Evolutionary conservation across 2,113 vertebrate species (phyloP).

Genomic region (Gadus chalcogrammus): DNA sequence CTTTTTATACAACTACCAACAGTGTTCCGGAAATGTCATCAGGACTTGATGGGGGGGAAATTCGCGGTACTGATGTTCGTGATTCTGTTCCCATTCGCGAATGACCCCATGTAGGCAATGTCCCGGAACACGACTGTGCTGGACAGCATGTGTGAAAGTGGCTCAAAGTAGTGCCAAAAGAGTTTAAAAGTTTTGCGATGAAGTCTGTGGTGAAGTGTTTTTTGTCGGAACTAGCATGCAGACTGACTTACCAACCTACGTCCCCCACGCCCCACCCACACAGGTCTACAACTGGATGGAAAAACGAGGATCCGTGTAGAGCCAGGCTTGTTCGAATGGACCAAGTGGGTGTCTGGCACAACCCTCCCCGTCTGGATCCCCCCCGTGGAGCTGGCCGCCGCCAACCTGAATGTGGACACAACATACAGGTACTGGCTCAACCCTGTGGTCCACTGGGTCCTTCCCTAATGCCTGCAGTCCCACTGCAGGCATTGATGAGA

Average conservation of each 20-base stretch:
- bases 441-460: too few species aligned
- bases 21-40: too few species aligned
- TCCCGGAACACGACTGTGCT: too few species aligned
- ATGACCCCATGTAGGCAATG: too few species aligned
- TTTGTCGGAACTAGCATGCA: neutral
- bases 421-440: conserved; percentile 83
- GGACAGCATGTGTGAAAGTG: too few species aligned
- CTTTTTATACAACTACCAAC: too few species aligned
- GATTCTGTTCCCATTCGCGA: too few species aligned
- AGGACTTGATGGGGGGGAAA: too few species aligned
- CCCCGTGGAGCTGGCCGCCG: conserved; percentile 82
- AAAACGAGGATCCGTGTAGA: conserved; percentile 90
- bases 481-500: too few species aligned
- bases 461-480: too few species aligned
- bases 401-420: conserved; percentile 92
- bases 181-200: neutral
- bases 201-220: neutral
- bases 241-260: neutral
- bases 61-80: too few species aligned
- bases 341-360: conserved; percentile 94
- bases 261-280: neutral
- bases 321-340: conserved; percentile 97
- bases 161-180: too few species aligned
- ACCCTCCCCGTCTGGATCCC: conserved; percentile 89
- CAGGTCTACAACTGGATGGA: conserved; percentile 92